phyloP scores from a whole-genome alignment of 2,888 invertebrate species.

The Tenthredo livida region DNA sequence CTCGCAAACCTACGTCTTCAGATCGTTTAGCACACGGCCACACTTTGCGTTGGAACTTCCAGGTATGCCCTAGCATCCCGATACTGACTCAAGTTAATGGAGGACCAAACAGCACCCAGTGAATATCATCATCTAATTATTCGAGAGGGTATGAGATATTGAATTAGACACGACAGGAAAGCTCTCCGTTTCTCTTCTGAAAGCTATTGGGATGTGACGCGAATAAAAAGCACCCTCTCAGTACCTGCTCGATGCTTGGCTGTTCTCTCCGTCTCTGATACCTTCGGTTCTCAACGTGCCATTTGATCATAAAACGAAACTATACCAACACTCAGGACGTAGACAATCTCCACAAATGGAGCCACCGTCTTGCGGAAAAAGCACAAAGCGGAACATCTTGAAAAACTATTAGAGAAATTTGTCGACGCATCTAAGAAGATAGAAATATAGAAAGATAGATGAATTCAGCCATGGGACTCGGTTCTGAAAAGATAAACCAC shows the following conservation, averaged over 20 bases:
- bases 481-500: not conserved
- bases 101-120: not conserved
- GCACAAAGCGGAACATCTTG: not conserved
- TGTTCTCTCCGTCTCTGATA: not conserved
- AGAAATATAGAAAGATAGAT: not conserved
- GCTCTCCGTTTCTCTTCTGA: slow-evolving; percentile 6
- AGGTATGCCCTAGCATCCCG: not conserved
- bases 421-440: too few relatives aligned
- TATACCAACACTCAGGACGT: not conserved
- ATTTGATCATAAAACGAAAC: slow-evolving; percentile 20
- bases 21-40: not conserved
- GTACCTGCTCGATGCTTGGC: not conserved
- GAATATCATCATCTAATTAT: slow-evolving; percentile 12
- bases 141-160: slow-evolving; percentile 21
- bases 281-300: not conserved
- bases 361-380: not conserved
- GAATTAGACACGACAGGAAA: slow-evolving; percentile 5
- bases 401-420: not conserved
- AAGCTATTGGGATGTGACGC: not conserved
- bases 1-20: not conserved
- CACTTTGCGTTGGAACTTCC: not conserved
- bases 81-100: slow-evolving; percentile 21
- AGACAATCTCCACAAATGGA: not conserved
- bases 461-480: not conserved
- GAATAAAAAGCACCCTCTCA: slow-evolving; percentile 16